Conservation (phyloP, 2,888 invertebrate genomes). For the Unio delphinus region DNA sequence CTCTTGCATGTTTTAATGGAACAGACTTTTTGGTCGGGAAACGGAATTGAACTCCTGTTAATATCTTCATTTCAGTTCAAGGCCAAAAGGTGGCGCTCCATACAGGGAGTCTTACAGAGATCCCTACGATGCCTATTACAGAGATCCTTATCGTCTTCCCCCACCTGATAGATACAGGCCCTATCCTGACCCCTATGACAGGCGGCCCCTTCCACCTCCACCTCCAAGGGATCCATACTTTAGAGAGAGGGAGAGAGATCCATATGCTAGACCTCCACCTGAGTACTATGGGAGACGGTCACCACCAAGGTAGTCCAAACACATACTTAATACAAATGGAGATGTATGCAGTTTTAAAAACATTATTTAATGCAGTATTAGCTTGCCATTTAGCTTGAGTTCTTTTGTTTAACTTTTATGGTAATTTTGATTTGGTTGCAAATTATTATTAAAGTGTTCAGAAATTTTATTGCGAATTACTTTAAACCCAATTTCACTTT, state of each 20-base stretch:
- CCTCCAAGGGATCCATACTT: constrained; percentile 44
- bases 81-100: constrained; percentile 3
- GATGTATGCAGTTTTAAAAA: no score
- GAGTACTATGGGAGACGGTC: constrained; percentile 54
- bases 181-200: constrained; percentile 59
- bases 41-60: no score
- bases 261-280: constrained; percentile 56
- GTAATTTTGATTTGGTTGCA: no score
- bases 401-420: no score
- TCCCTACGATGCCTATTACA: constrained; percentile 56
- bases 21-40: no score
- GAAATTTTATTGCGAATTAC: no score
- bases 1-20: no score
- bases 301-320: constrained; percentile 8
- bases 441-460: no score
- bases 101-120: constrained; percentile 37
- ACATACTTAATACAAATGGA: no score
- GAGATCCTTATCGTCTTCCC: constrained; percentile 52
- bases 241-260: constrained; percentile 43
- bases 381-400: no score
- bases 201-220: constrained; percentile 42
- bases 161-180: constrained; percentile 59
- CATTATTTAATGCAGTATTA: no score
- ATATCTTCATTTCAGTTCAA: background rate
- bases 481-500: no score